These are phyloP conservation scores for Lagopus muta DNA, from an alignment of 2,113 vertebrate genomes.

Conservation along the genomic window DNA sequence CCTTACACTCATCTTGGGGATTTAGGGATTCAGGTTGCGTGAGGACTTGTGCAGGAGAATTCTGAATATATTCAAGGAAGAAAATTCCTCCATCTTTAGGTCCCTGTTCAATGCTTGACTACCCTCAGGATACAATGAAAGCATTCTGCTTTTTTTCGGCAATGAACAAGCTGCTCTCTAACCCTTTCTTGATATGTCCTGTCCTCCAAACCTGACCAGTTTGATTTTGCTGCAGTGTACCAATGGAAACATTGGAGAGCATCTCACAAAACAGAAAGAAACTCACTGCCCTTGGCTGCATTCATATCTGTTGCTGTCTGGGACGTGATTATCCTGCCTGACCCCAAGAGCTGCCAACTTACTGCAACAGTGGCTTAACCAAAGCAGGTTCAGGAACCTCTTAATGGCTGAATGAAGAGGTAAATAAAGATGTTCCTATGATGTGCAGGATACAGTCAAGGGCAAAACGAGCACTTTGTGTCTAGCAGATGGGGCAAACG, in stretches of 20 bases:
- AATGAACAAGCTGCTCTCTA: background rate
- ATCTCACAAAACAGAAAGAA: background rate
- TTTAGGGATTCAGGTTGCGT: background rate
- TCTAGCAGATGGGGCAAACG: rapidly evolving
- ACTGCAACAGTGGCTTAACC: background rate
- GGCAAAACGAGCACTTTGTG: rapidly evolving
- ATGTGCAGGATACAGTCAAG: background rate
- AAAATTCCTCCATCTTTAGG: rapidly evolving
- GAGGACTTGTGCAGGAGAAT: background rate
- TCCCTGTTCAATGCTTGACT: background rate
- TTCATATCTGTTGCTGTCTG: background rate
- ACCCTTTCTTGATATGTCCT: rapidly evolving
- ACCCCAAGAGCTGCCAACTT: background rate
- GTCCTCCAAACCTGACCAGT: background rate
- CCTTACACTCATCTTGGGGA: too few species aligned
- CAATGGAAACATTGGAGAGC: background rate
- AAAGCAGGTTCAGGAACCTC: background rate
- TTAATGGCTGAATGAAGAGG: background rate
- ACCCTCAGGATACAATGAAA: background rate
- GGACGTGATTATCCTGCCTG: rapidly evolving
- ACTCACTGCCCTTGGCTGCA: background rate
- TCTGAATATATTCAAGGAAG: background rate
- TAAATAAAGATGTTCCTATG: background rate
- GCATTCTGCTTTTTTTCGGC: background rate
- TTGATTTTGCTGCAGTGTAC: background rate